Conservation (phyloP, 2,113 vertebrate genomes). For the Pomatostomus ruficeps region DNA sequence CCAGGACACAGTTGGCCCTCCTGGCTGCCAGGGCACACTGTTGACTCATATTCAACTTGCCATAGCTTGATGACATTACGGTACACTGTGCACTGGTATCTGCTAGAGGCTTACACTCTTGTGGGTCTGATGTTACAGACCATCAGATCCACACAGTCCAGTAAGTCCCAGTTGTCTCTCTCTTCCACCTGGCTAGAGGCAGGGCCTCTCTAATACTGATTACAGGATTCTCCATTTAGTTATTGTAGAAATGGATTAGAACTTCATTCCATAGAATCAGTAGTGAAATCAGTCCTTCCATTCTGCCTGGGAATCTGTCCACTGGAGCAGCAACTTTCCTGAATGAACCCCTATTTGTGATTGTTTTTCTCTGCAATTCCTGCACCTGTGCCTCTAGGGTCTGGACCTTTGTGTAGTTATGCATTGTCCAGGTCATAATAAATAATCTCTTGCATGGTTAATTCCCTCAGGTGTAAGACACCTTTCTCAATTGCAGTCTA, state of each 20-base stretch:
- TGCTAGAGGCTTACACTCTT: not conserved
- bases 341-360: not conserved
- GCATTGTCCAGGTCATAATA: not conserved
- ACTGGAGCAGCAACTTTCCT: not conserved
- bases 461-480: not conserved
- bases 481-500: not conserved
- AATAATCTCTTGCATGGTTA: not conserved
- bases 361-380: not conserved
- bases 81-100: not conserved
- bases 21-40: not conserved
- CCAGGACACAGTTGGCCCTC: not conserved
- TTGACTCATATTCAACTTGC: not conserved
- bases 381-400: not conserved
- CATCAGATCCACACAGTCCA: not conserved
- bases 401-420: not conserved
- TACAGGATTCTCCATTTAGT: not conserved
- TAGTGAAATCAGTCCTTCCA: not conserved
- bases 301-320: not conserved
- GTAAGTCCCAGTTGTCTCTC: not conserved
- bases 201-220: not conserved
- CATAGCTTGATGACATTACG: not conserved
- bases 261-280: not conserved
- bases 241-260: not conserved
- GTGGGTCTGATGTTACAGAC: not conserved
- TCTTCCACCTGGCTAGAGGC: not conserved